Evolutionary conservation across 35 echinoderm and acorn worm genomes (phyloP).

Genomic region (Apostichopus parvimensis): DNA sequence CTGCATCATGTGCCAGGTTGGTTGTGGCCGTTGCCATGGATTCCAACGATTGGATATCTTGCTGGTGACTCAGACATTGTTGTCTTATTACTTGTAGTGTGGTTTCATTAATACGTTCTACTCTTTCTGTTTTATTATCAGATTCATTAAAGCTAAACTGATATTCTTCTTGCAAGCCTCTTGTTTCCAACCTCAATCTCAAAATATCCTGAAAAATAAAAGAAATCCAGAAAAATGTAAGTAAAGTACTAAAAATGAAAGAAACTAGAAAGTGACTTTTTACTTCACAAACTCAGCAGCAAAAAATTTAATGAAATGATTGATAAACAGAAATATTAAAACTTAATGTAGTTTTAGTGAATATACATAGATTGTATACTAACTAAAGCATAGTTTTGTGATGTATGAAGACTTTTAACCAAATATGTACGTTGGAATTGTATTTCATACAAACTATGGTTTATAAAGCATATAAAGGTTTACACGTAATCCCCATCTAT

Average conservation of each 20-base stretch:
- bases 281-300: no score
- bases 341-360: no score
- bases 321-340: no score
- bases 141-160: not conserved
- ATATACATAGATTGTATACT: no score
- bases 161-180: conserved; percentile 2
- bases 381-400: no score
- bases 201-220: conserved; percentile 13
- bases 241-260: not conserved
- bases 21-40: not conserved
- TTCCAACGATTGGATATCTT: not conserved
- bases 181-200: not conserved
- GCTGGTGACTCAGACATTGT: not conserved
- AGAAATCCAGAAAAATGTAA: not conserved
- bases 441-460: no score
- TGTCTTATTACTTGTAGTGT: not conserved
- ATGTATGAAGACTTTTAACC: no score
- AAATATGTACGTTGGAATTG: no score
- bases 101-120: conserved; percentile 8
- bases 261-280: no score
- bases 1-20: not conserved
- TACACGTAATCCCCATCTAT: no score
- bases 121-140: not conserved
- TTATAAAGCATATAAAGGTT: no score
- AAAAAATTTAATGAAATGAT: no score